A percentile compares a stretch with the other conserved stretches of the same genome.
phyloP scores from a whole-genome alignment of 2,888 invertebrate species.

The Aleiodes testaceus region DNA sequence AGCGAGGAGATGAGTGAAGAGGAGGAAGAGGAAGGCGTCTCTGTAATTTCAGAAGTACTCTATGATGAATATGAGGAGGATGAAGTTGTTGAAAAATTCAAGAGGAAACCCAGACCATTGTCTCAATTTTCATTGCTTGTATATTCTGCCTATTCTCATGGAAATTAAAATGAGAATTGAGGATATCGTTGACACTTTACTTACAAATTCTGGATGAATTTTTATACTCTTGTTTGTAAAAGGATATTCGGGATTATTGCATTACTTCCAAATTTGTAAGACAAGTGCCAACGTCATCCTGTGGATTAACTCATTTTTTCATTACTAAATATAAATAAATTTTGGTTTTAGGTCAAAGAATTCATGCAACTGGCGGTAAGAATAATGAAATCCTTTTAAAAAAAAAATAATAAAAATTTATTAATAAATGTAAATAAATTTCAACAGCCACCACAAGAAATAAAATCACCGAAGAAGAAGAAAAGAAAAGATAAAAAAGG shows the following conservation, averaged over 20 bases:
- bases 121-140: conserved; percentile 46
- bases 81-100: conserved; percentile 9
- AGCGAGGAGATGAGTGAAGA: conserved; percentile 41
- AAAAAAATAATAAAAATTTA: too few relatives aligned
- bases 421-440: not conserved
- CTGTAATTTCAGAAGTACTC: conserved; percentile 16
- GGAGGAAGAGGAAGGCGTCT: conserved; percentile 21
- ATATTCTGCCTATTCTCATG: conserved; percentile 31
- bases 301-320: too few relatives aligned
- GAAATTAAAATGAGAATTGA: not conserved
- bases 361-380: not conserved
- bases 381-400: not conserved
- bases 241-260: too few relatives aligned
- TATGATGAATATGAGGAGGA: conserved; percentile 59
- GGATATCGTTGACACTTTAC: too few relatives aligned
- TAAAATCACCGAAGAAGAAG: conserved; percentile 22
- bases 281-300: too few relatives aligned
- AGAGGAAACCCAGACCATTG: conserved; percentile 32
- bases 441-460: not conserved
- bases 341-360: too few relatives aligned
- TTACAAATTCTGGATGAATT: too few relatives aligned
- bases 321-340: too few relatives aligned
- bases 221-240: too few relatives aligned
- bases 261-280: too few relatives aligned
- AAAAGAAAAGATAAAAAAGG: conserved; percentile 51